Conservation (phyloP, 1,140 invertebrate genomes). For the Magallana gigas region DNA sequence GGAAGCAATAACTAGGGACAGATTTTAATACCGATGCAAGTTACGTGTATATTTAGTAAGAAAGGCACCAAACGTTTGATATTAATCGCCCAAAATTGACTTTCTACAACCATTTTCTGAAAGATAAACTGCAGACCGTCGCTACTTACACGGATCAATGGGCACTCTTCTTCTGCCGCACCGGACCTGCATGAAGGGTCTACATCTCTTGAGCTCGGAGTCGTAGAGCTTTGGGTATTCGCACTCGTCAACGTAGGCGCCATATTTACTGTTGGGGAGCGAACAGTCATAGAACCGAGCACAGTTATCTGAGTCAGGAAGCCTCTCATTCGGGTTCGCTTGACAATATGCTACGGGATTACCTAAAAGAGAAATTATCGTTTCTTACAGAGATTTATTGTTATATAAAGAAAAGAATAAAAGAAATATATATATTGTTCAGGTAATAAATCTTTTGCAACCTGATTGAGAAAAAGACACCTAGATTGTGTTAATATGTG, state of each 20-base stretch:
- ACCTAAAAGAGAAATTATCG: conserved; percentile 37
- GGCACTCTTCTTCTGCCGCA: conserved; percentile 64
- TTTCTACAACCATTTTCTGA: too few relatives aligned
- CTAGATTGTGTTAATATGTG: too few relatives aligned
- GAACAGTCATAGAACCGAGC: conserved; percentile 68
- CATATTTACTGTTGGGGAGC: conserved; percentile 50
- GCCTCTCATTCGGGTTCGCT: conserved; percentile 54
- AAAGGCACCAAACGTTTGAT: too few relatives aligned
- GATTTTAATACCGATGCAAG: too few relatives aligned
- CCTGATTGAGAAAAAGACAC: too few relatives aligned
- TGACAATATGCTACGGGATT: conserved; percentile 59
- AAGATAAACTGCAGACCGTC: too few relatives aligned
- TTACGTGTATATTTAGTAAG: too few relatives aligned
- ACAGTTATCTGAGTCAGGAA: conserved; percentile 63
- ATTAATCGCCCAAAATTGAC: too few relatives aligned
- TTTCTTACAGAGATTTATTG: not conserved
- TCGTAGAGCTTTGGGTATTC: conserved; percentile 69
- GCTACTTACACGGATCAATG: conserved; percentile 67
- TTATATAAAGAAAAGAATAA: not conserved
- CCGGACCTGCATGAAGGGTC: conserved; percentile 58
- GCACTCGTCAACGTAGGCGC: conserved; percentile 61
- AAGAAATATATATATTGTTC: not conserved
- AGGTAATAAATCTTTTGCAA: too few relatives aligned
- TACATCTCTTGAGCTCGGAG: conserved; percentile 49
- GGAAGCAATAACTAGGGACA: too few relatives aligned